These are phyloP conservation scores for Kradibia gibbosae DNA, from an alignment of 1,140 invertebrate species.

Conservation along the genomic window DNA sequence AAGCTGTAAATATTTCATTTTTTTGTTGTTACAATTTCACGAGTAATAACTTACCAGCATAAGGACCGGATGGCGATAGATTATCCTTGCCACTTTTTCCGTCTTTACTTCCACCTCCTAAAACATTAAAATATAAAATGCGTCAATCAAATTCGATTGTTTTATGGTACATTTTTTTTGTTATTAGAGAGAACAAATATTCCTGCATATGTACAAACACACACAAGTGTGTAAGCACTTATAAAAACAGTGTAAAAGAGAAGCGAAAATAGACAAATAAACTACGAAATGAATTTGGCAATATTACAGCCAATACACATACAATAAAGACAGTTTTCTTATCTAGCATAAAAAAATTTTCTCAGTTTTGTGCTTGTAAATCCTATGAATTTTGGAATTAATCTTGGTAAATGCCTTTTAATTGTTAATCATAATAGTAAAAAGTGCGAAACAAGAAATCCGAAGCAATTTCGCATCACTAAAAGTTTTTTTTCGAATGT, in stretches of 20 bases:
- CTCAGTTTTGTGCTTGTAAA: too few species aligned
- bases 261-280: not conserved
- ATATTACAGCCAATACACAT: too few species aligned
- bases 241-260: not conserved
- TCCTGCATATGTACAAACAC: not conserved
- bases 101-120: conserved; percentile 81
- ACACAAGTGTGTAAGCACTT: not conserved
- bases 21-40: conserved; percentile 5
- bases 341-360: too few species aligned
- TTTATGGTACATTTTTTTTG: not conserved
- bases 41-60: conserved; percentile 67
- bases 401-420: too few species aligned
- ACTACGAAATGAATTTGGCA: too few species aligned
- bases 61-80: conserved; percentile 78
- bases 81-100: conserved; percentile 78
- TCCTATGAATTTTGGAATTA: too few species aligned
- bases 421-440: too few species aligned
- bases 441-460: too few species aligned
- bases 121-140: conserved; percentile 62
- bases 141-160: conserved; percentile 20
- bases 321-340: too few species aligned
- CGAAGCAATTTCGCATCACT: too few species aligned
- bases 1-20: conserved; percentile 6
- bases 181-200: conserved; percentile 9
- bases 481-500: too few species aligned